Evolutionary conservation across 2,888 invertebrate species (phyloP), one percentile per base, ranked within the genome.

Genomic region (Apamea anceps): DNA sequence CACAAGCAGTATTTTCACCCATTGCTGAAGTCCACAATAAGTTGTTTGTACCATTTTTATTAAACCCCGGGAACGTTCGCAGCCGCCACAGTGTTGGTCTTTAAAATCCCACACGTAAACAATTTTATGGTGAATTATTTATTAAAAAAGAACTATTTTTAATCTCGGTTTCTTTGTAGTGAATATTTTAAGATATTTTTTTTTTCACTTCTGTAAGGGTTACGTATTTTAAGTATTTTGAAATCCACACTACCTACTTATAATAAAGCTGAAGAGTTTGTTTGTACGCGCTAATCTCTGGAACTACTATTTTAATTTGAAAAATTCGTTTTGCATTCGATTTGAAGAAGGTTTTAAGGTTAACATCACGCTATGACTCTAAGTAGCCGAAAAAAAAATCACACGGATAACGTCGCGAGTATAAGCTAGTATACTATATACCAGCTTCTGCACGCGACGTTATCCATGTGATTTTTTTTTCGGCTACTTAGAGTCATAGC

Each of bases 1-100:
- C 6, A 48, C n/a, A n/a, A n/a, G 32, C 45, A 28, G 7, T 62
- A 32, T 72, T 60, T 54, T 42, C 28, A 68, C 48, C n/a, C 79
- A 65, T 70, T 45, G 32, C 51, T 70, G 42, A 72, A 67, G 32
- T 75, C 54, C 15, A 65, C 72, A 51, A 62, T 66, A 72, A 54
- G 51, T 77, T 68, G 74, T 72, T 72, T 83, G 28, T 54, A 51
- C 18, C 18, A 51, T 51, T 51, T 51, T 18, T 51, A 51, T 51
- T 54, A 21, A 2, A 21, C 54, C 54, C 48, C 28, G 57, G 42
- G 72, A 81, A 63, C 32, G 45, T 60, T 66, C 28, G 54, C 81
- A 84, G 75, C 72, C 72, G 68, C n/a, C 37, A 21, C 70, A 25
- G 15, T 32, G 51, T 57, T 32, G 32, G 0, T 63, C 7, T 66